Evolutionary conservation across 1,140 invertebrate species (phyloP).

Genomic region (Drosophila kepulauana): DNA sequence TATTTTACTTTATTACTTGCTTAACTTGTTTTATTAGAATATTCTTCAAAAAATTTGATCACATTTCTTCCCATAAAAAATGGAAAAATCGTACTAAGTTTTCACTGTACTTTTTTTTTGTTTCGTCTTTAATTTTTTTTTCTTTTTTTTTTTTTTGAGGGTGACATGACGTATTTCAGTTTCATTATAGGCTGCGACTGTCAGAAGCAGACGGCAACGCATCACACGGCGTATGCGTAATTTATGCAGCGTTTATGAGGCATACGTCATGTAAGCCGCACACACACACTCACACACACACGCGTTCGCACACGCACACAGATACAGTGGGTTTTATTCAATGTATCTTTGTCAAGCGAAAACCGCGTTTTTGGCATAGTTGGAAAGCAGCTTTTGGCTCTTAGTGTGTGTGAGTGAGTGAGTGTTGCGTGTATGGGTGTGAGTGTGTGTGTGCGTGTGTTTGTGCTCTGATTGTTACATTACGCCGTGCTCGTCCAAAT

Average conservation of each 20-base stretch:
- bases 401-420: too few species aligned
- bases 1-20: too few species aligned
- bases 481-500: constrained; percentile 48
- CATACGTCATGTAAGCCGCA: constrained; percentile 61
- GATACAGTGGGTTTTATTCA: constrained; percentile 2
- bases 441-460: neutral
- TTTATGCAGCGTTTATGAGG: constrained; percentile 53
- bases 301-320: neutral
- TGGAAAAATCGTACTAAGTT: too few species aligned
- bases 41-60: too few species aligned
- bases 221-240: constrained; percentile 56
- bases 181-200: constrained; percentile 47
- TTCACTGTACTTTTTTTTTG: too few species aligned
- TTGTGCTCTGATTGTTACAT: constrained; percentile 44
- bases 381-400: neutral
- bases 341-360: constrained; percentile 44
- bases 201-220: constrained; percentile 47
- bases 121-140: too few species aligned
- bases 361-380: neutral
- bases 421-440: neutral
- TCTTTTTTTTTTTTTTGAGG: too few species aligned
- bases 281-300: constrained; percentile 27
- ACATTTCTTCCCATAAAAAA: too few species aligned
- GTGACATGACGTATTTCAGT: constrained; percentile 5
- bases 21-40: too few species aligned